Evolutionary conservation across 2,888 invertebrate genomes (phyloP), one percentile per base, ranked within the genome.

Genomic region (Neoitamus cyanurus): DNA sequence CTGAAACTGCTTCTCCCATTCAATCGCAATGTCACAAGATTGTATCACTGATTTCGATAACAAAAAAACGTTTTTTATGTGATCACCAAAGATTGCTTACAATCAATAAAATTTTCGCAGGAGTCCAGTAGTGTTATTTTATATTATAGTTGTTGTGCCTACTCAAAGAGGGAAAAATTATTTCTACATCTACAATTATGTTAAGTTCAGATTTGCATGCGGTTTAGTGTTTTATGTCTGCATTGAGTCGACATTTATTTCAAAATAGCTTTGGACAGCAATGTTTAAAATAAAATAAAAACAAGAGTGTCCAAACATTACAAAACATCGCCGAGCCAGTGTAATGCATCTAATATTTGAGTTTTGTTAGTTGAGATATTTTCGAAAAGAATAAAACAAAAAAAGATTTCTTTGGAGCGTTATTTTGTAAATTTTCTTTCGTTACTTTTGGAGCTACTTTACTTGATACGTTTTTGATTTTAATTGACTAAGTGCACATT

Each of bases 261-360:
- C 7, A 25, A 58, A 20, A 20, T 25, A 9, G 58, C 0, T 58
- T 58, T 58, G 9, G 9, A 37, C 9, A 7, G 31, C 31, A 31
- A 4, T 31, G 5, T 2, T 42, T 3, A 48, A 20, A 15, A 48
- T 1, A 46, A n/a, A 46, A 46, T 1, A n/a, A 48, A 5, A 20
- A 4, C 4, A 0, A 48, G 15, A 5, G 15, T 5, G 7, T 58
- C 15, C 20, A 58, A 1, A 58, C 15, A 58, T 15, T 58, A 9
- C 58, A 58, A 72, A 77, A 77, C 46, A 77, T 77, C 77, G 42
- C 77, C 77, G 77, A 77, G 77, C 77, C 42, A n/a, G 28, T 1
- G n/a, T 4, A 15, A 36, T 73, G 34, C 31, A 73, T 34, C 34
- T 34, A 9, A 31, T 11, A 34, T 36, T 73, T 34, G 7, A 58